Evolutionary conservation across 2,113 vertebrate species (phyloP), one percentile per base, ranked within the genome.

Genomic region (human (Homo sapiens)): DNA sequence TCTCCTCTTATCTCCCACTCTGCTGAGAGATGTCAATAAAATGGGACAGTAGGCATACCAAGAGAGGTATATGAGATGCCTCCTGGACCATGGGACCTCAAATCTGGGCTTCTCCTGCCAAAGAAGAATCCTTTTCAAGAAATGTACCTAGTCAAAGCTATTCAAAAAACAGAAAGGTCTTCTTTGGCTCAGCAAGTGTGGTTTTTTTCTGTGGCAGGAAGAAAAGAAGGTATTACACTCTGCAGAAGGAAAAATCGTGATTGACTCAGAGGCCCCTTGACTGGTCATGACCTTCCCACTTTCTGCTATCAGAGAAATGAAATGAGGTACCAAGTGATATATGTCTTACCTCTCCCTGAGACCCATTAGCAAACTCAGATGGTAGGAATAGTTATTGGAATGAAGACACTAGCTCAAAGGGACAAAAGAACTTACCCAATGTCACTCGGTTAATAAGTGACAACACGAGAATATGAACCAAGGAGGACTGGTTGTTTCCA

Each of bases 351-450:
- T 68, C 35, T 89, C 43, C 30, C 86, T 32, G 50, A 93, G 52
- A 89, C 55, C 40, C 35, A 18, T n/a, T 76, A 72, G 55, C 87
- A 93, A 61, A 52, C 80, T 43, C 35, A 40, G 40, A 23, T 5
- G 38, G 80, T 5, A 81, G 93, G 25, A 55, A 11, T 22, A 22
- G 45, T 35, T 82, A 32, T 22, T 20, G 20, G 83, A 90, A 45
- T 48, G 81, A 95, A 95, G 90, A 88, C 11, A 40, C 38, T 43
- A n/a, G 66, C 76, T 88, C 50, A 59, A 70, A 66, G 57, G 45
- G 4, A 57, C 40, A 59, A 18, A 86, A 70, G 59, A 52, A 80
- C 14, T 59, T 59, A 76, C 18, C 72, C 92, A 96, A 98, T 92
- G 92, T 88, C 84, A 93, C 50, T 27, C 30, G 25, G 43, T 45